Evolutionary conservation across 2,113 vertebrate species (phyloP).

Genomic region (Beaufortia kweichowensis): DNA sequence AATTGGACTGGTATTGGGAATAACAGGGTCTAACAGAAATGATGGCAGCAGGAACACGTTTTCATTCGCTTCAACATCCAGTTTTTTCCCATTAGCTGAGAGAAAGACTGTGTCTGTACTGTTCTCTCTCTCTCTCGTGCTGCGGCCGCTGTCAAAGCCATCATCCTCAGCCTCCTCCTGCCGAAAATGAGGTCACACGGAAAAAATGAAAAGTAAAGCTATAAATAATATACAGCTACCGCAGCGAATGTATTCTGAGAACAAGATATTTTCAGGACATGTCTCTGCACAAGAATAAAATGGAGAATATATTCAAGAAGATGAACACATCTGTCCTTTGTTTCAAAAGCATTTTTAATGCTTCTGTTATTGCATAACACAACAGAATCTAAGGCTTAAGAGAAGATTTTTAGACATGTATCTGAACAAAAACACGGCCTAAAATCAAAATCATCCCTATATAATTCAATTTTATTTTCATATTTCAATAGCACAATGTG

Average conservation of each 20-base stretch:
- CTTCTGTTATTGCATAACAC: constrained; percentile 32
- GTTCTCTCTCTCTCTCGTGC: constrained; percentile 30
- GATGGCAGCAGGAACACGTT: background rate
- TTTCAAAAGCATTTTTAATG: background rate
- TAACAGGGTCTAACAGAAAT: background rate
- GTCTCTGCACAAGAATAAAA: constrained; percentile 31
- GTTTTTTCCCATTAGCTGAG: constrained; percentile 16
- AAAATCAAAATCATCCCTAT: no score
- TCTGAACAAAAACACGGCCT: background rate
- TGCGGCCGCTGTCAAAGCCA: constrained; percentile 54
- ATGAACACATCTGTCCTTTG: constrained; percentile 7
- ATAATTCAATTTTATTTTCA: no score
- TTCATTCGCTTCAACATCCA: background rate
- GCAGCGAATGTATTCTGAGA: constrained; percentile 47
- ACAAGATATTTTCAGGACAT: constrained; percentile 46
- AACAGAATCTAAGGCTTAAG: background rate
- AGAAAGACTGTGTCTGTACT: background rate
- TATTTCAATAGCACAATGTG: no score
- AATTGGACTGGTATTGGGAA: background rate
- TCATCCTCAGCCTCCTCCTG: constrained; percentile 38
- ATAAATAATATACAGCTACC: constrained; percentile 56
- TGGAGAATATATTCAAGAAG: constrained; percentile 5
- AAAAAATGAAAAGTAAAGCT: constrained; percentile 56
- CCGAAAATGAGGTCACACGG: constrained; percentile 54
- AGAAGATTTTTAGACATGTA: background rate